A percentile compares a stretch with the other conserved stretches of the same genome.
Evolutionary conservation across 2,797 vertebrate genomes (phyloP).

Genomic region (Mormyrus hasselquistii): DNA sequence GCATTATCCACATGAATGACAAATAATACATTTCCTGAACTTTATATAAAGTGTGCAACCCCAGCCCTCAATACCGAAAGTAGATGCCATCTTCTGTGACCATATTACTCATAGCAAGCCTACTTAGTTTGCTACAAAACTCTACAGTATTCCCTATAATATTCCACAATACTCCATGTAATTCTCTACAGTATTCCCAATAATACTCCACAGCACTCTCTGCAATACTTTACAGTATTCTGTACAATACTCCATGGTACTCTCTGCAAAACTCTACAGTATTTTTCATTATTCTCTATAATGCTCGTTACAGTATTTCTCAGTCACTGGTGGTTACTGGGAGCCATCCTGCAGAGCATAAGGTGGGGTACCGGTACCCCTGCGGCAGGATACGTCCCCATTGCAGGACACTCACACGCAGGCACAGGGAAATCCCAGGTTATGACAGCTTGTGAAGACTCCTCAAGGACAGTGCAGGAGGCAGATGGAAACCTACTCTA

Average conservation of each 20-base stretch:
- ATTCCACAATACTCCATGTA: not conserved
- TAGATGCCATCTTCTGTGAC: not conserved
- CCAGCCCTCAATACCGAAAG: not conserved
- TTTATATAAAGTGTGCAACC: not conserved
- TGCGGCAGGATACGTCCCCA: not conserved
- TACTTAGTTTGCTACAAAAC: not conserved
- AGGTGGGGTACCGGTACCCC: not conserved
- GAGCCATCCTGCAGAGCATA: not conserved
- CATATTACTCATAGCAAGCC: not conserved
- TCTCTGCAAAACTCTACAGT: not conserved
- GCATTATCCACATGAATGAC: conserved; percentile 13
- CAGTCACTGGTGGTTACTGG: not conserved
- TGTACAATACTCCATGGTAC: not conserved
- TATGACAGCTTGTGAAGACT: not conserved
- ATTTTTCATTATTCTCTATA: not conserved
- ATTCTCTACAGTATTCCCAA: not conserved
- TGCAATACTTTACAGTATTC: not conserved
- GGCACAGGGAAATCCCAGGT: not conserved
- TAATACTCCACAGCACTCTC: not conserved
- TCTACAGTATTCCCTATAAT: not conserved
- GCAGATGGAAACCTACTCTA: not conserved
- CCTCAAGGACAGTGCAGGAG: not conserved
- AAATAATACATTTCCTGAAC: not conserved
- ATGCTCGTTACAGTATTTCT: not conserved
- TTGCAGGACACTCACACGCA: not conserved